Evolutionary conservation across 2,888 invertebrate species (phyloP), one percentile per base, ranked within the genome.

Genomic region (Troides aeacus): DNA sequence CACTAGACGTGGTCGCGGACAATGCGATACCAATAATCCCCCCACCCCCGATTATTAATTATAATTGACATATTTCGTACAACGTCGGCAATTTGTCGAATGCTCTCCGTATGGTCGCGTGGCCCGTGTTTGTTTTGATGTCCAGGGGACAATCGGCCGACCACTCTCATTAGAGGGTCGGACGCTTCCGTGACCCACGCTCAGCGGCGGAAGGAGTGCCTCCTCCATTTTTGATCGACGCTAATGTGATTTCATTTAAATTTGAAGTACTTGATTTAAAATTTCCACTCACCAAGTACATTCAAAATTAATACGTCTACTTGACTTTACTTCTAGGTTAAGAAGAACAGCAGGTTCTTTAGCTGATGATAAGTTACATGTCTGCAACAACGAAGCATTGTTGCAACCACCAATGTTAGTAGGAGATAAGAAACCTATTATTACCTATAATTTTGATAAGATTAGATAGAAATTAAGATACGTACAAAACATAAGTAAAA

Each of bases 1-100:
- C 79, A 81, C 79, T 79, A 75, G 71, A 70, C 73, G 46, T 73
- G 66, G 39, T 68, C 73, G 72, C 72, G 76, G 79, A 86, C 85
- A 85, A 86, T 86, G 81, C 84, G 82, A 84, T 82, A 82, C 81
- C 83, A 86, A 88, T 88, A 85, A 85, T 86, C 87, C 79, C 77
- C 72, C 88, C 85, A 39, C 39, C 39, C 42, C 42, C 42, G 42
- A 46, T 89, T 86, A 89, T 91, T 90, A 89, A 91, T 91, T 89
- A 90, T 91, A 91, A 90, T 91, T 91, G 91, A 91, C 91, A 91
- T 90, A 90, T 91, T 91, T 87, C 88, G 83, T 85, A 85, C 85
- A 83, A 81, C 80, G 77, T 72, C 79, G 73, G 82, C 87, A 89
- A 90, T 89, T 89, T 89, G 90, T 89, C 85, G 83, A 84, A 78